phyloP scores from a whole-genome alignment of 1,140 invertebrate genomes.

The Monomorium pharaonis region DNA sequence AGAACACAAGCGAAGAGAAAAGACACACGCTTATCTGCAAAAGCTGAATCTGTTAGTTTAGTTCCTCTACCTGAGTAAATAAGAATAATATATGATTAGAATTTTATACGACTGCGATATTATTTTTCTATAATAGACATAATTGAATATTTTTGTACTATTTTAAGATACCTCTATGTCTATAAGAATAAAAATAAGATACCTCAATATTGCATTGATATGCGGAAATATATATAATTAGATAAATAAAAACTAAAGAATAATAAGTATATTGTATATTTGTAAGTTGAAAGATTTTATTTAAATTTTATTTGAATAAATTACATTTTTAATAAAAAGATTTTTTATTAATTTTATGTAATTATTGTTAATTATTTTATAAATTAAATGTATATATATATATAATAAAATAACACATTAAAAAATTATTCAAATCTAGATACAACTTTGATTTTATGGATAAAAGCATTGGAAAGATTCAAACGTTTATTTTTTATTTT shows the following conservation, averaged over 20 bases:
- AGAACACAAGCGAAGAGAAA: slow-evolving; percentile 74
- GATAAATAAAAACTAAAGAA: background rate
- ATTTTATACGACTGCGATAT: slow-evolving; percentile 2
- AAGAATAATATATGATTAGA: background rate
- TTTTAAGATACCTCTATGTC: background rate
- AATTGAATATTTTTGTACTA: slow-evolving; percentile 22
- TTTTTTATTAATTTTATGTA: background rate
- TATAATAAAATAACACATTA: background rate
- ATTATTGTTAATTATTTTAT: background rate
- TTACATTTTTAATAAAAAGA: background rate
- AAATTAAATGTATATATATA: background rate
- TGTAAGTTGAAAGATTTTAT: background rate
- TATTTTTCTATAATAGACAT: background rate
- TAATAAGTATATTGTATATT: background rate
- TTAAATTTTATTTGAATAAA: background rate
- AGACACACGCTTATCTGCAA: background rate
- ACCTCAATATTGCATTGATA: background rate
- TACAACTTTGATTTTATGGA: too few species aligned
- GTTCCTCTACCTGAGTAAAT: background rate
- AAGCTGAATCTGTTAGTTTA: background rate
- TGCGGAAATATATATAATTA: background rate
- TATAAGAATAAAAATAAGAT: too few species aligned
- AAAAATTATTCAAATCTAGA: too few species aligned
- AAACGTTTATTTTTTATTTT: too few species aligned
- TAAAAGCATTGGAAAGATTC: too few species aligned